phyloP scores from a whole-genome alignment of 1,140 invertebrate genomes.

The Ostrea denselamellosa region DNA sequence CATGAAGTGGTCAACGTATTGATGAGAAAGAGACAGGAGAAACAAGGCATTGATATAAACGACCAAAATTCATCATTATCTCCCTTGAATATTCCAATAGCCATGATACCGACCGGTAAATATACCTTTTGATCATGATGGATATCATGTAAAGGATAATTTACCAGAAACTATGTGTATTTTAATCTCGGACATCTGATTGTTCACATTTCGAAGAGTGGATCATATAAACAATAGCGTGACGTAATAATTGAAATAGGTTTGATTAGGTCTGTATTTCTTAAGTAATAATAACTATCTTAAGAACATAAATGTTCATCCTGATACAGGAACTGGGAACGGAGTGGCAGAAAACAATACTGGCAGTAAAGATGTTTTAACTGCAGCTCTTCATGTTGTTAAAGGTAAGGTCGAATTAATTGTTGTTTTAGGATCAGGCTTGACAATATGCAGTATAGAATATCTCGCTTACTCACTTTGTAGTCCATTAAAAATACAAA shows the following conservation, averaged over 20 bases:
- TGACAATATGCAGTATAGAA: too few relatives aligned
- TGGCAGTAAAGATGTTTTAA: constrained; percentile 58
- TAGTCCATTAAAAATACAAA: too few relatives aligned
- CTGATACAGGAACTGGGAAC: constrained; percentile 61
- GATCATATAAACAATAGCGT: too few relatives aligned
- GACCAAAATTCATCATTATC: constrained; percentile 38
- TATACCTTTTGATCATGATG: background rate
- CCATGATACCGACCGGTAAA: constrained; percentile 52
- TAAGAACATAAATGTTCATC: background rate
- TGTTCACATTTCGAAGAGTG: too few relatives aligned
- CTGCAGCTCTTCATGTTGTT: constrained; percentile 61
- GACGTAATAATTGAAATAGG: too few relatives aligned
- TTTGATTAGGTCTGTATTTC: background rate
- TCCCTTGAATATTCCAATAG: constrained; percentile 39
- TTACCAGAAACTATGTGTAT: too few relatives aligned
- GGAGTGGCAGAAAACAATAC: constrained; percentile 48
- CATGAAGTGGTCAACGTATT: constrained; percentile 45
- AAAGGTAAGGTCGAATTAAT: constrained; percentile 51
- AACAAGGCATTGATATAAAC: constrained; percentile 40
- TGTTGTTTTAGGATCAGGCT: too few relatives aligned
- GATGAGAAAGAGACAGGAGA: constrained; percentile 44
- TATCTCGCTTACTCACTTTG: too few relatives aligned
- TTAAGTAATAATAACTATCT: background rate
- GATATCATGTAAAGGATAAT: too few relatives aligned
- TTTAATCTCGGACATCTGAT: too few relatives aligned